Evolutionary conservation across 2,113 vertebrate genomes (phyloP), one percentile per base, ranked within the genome.

Genomic region (Albula glossodonta): DNA sequence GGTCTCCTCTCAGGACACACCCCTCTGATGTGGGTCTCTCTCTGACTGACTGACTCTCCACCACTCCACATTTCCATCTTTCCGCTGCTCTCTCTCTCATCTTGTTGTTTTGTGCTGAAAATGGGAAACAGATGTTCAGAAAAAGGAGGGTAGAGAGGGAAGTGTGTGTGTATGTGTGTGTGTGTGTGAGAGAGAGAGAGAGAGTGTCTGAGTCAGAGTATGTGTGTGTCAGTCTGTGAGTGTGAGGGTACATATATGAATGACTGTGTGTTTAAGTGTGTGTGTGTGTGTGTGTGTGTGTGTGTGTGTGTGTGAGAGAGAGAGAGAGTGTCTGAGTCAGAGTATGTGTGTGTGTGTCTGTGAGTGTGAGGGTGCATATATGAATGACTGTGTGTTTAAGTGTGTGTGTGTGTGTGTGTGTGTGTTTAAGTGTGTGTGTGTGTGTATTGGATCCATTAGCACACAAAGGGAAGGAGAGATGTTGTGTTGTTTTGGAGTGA

Each of bases 81-180:
- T 51, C 85, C 79, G 83, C 83, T 87, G 91, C 87, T 85, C 89
- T 87, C 81, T 66, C 87, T 87, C 89, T 88, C 83, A 41, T 77
- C 74, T 84, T 89, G 93, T 95, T 95, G 93, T 96, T 95, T 94
- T 94, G 93, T 91, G 92, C 94, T 89, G 87, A 82, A 93, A 94
- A 96, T 93, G 93, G 93, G 93, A 94, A 94, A 90, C 94, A 96
- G 94, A 96, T 96, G 94, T 94, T 93, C 89, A 90, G 89, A 50
- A 48, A 25, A 15, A 63, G 60, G 3, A 8, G 17, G 60, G 7
- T 15, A 63, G 60, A 63, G 60, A 19, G 60, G 60, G 60, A 63
- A 8, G 60, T 22, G 60, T 63, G 60, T 56, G 52, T 56, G 52
- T 56, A 11, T 56, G 52, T 56, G 52, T 4, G 56, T 63, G 17